Evolutionary conservation across 2,888 invertebrate species (phyloP), one percentile per base, ranked within the genome.

Genomic region (Esperia sulphurella): DNA sequence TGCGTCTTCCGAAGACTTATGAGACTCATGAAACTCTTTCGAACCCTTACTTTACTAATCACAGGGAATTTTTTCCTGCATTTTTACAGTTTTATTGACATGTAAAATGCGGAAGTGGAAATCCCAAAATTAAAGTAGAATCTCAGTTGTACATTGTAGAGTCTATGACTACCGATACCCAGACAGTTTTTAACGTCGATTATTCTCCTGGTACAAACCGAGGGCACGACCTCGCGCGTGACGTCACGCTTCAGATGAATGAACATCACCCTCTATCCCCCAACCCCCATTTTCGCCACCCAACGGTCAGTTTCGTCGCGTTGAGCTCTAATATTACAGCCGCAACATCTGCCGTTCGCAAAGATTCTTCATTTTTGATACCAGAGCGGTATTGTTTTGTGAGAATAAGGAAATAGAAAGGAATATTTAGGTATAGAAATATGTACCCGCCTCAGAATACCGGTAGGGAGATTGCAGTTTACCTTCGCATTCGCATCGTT

Each of bases 201-300:
- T 67, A 65, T 70, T 72, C 66, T 73, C 66, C 62, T 61, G 54
- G 60, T 67, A 62, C 59, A 57, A 52, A 51, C 63, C 67, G 79
- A 79, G 86, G 84, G 75, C 83, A 82, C 67, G 85, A 85, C 84
- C 86, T 79, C 77, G 75, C 55, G 58, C 65, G 71, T 84, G 84
- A 85, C 86, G 86, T 85, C 83, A 84, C 71, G 68, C 57, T 59
- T 66, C 79, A 77, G 80, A 84, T 86, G 87, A 87, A 86, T 85
- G 87, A 83, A 81, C 80, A 79, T 55, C 74, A 69, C 65, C 75
- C 71, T 10, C 35, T n/a, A 33, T 35, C n/a, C 8, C 35, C 65
- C 55, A 58, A 50, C 54, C 55, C 57, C 54, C 52, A 57, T 57
- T 55, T 54, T 49, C 50, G 59, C 59, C 65, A 52, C 66, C 63